Percentiles rank a stretch among this genome's conserved stretches.
phyloP scores from a whole-genome alignment of 2,797 vertebrate species.

The Bovichtus variegatus region DNA sequence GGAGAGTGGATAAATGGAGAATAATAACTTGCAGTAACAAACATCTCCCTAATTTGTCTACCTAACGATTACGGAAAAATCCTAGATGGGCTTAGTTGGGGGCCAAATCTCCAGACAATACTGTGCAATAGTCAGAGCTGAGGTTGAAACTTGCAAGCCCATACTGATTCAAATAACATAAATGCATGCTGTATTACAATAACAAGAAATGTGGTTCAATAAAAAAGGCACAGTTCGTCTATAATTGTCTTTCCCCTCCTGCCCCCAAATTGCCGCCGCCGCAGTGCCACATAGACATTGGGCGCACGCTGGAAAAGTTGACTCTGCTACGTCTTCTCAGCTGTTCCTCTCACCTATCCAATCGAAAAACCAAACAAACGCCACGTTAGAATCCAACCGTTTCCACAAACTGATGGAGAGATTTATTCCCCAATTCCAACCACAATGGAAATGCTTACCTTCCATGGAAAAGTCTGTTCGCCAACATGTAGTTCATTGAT shows the following conservation, averaged over 20 bases:
- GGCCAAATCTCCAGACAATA: conserved; percentile 44
- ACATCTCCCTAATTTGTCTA: conserved; percentile 60
- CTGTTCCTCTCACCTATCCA: conserved; percentile 78
- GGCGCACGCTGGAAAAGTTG: conserved; percentile 69
- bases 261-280: conserved; percentile 33
- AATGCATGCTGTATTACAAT: conserved; percentile 55
- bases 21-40: conserved; percentile 58
- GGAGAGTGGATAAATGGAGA: conserved; percentile 45
- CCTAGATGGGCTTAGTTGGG: conserved; percentile 31
- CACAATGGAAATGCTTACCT: conserved; percentile 89
- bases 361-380: conserved; percentile 78
- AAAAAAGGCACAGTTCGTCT: conserved; percentile 47
- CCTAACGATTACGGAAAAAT: conserved; percentile 58
- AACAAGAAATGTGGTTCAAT: conserved; percentile 48
- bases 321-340: conserved; percentile 66
- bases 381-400: conserved; percentile 63
- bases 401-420: conserved; percentile 76
- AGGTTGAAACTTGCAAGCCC: conserved; percentile 50
- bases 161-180: conserved; percentile 50
- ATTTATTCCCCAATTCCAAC: conserved; percentile 72
- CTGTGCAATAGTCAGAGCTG: conserved; percentile 49
- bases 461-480: conserved; percentile 94
- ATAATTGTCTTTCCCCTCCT: conserved; percentile 44
- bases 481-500: conserved; percentile 96
- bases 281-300: conserved; percentile 64